These are phyloP conservation scores for Erannis defoliaria DNA, from an alignment of 2,888 invertebrate species.

Conservation along the genomic window DNA sequence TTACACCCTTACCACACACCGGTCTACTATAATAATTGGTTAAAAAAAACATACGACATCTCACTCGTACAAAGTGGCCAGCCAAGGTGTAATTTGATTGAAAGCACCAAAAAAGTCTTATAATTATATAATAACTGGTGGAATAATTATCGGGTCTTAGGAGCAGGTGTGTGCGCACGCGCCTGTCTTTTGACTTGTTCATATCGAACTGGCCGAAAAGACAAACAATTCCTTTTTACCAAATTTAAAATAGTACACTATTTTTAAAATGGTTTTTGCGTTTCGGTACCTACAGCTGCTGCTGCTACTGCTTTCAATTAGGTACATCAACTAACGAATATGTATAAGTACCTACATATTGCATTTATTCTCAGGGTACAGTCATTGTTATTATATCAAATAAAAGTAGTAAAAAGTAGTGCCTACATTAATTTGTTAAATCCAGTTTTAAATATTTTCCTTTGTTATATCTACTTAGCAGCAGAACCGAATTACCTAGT, in stretches of 20 bases:
- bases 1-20: conserved; percentile 74
- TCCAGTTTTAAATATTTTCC: neutral
- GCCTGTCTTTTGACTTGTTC: conserved; percentile 54
- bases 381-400: no score
- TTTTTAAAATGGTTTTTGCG: neutral
- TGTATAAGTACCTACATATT: no score
- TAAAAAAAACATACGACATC: conserved; percentile 83
- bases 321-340: no score
- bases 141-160: conserved; percentile 83
- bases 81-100: conserved; percentile 86
- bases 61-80: conserved; percentile 80
- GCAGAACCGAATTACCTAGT: neutral
- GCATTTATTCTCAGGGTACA: no score
- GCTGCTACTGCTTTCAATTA: no score
- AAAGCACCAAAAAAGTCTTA: conserved; percentile 86
- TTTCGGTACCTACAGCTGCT: neutral
- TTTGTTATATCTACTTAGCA: neutral
- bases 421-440: neutral
- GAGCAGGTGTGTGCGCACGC: conserved; percentile 81
- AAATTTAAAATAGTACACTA: conserved; percentile 45
- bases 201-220: conserved; percentile 53
- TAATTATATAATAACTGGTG: conserved; percentile 85
- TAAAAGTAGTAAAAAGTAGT: neutral
- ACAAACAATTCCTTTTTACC: conserved; percentile 61
- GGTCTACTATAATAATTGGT: conserved; percentile 59